phyloP scores from a whole-genome alignment of 1,140 invertebrate genomes.

The Brachionus angularis region DNA sequence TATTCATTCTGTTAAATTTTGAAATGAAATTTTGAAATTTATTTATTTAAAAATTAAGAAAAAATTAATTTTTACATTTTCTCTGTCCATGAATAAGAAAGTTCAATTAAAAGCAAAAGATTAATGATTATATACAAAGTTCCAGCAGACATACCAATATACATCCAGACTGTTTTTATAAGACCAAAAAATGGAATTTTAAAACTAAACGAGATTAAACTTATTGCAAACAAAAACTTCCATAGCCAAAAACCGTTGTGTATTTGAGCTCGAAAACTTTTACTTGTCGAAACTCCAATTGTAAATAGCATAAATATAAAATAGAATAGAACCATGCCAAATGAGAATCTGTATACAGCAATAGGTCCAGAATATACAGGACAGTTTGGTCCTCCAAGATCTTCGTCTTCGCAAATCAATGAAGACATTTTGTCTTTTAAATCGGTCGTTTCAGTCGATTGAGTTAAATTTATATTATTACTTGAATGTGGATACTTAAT shows the following conservation, averaged over 20 bases:
- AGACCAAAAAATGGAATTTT: conserved; percentile 39
- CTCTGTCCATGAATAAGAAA: conserved; percentile 39
- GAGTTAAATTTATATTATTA: neutral
- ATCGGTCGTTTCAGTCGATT: neutral
- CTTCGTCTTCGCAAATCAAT: conserved; percentile 22
- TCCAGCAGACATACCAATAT: conserved; percentile 29
- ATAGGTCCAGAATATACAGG: conserved; percentile 81
- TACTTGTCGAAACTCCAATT: conserved; percentile 63
- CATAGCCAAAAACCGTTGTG: conserved; percentile 75
- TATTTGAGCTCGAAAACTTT: conserved; percentile 82
- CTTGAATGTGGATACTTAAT: too few species aligned
- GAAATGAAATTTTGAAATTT: neutral
- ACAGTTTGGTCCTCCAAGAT: conserved; percentile 33
- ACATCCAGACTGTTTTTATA: conserved; percentile 42
- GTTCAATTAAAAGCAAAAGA: conserved; percentile 18
- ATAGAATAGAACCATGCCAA: conserved; percentile 83
- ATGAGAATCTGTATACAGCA: conserved; percentile 85
- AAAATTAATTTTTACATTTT: conserved; percentile 34
- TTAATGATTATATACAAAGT: conserved; percentile 37
- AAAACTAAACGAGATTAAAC: conserved; percentile 20
- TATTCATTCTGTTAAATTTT: conserved; percentile 17
- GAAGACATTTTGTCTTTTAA: neutral
- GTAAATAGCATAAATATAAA: neutral
- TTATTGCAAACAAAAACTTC: conserved; percentile 49
- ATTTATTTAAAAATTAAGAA: neutral